Percentiles rank a stretch among this genome's conserved stretches.
Conservation (phyloP, 2,113 vertebrate genomes). For the Neotoma lepida region DNA sequence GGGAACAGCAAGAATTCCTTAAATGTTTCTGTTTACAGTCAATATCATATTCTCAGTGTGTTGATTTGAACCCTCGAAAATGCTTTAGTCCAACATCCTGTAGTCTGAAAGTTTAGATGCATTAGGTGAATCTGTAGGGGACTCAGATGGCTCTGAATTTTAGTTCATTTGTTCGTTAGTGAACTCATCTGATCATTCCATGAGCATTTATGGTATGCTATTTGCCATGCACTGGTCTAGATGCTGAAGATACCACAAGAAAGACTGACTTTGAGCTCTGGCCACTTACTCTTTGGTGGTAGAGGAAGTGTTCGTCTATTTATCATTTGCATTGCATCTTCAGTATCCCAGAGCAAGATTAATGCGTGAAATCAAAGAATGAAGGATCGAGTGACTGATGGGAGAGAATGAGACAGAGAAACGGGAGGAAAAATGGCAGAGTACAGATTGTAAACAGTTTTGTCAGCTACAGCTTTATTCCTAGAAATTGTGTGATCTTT, state of each 20-base stretch:
- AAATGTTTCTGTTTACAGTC: background rate
- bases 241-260: background rate
- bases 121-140: background rate
- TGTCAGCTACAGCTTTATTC: background rate
- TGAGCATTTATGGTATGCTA: background rate
- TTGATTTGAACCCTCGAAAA: background rate
- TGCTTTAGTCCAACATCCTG: background rate
- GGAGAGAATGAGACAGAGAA: background rate
- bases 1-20: background rate
- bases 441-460: background rate
- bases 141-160: background rate
- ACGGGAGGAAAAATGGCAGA: background rate
- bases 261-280: background rate
- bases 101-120: background rate
- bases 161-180: background rate
- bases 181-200: background rate
- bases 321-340: background rate
- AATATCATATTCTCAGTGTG: constrained; percentile 9
- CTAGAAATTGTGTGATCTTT: background rate
- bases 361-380: background rate
- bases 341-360: constrained; percentile 13
- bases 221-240: background rate
- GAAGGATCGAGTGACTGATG: background rate
- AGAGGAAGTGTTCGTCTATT: background rate
- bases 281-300: background rate